Conservation (phyloP, 2,113 vertebrate species). For the Ranitomeya imitator region DNA sequence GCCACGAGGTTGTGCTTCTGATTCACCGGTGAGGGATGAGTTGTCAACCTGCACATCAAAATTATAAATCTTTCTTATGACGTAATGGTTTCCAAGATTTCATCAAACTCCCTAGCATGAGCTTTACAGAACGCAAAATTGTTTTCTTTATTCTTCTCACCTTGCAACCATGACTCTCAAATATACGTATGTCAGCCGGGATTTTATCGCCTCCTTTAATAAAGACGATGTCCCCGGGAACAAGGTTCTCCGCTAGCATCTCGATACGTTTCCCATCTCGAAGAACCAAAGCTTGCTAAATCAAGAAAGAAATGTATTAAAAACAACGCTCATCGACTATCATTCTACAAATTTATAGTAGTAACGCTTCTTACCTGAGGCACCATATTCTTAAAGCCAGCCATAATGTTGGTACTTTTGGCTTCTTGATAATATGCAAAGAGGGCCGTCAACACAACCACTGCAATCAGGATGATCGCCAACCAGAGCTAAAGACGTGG, state of each 20-base stretch:
- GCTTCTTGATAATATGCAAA: constrained; percentile 84
- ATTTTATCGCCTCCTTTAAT: constrained; percentile 85
- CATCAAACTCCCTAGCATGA: too few relatives aligned
- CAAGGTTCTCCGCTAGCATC: constrained; percentile 76
- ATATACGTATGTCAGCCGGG: constrained; percentile 81
- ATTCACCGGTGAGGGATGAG: constrained; percentile 69
- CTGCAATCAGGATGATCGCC: constrained; percentile 73
- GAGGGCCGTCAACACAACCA: constrained; percentile 76
- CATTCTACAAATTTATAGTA: background rate
- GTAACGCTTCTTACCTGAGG: constrained; percentile 72
- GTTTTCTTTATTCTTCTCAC: constrained; percentile 60
- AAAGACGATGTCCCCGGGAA: constrained; percentile 84
- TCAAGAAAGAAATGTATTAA: background rate
- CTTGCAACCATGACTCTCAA: constrained; percentile 83
- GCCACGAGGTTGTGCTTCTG: constrained; percentile 56
- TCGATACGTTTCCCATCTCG: constrained; percentile 79
- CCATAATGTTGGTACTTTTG: constrained; percentile 83
- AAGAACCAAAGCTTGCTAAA: constrained; percentile 83
- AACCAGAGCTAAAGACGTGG: constrained; percentile 72
- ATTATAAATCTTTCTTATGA: background rate
- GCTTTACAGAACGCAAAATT: background rate
- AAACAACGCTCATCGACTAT: background rate
- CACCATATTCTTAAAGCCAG: constrained; percentile 81
- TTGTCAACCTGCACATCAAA: constrained; percentile 68
- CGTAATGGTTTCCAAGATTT: background rate